A percentile compares a stretch with the other conserved stretches of the same genome.
Evolutionary conservation across 2,888 invertebrate species (phyloP).

Genomic region (Macrosiphum euphorbiae): DNA sequence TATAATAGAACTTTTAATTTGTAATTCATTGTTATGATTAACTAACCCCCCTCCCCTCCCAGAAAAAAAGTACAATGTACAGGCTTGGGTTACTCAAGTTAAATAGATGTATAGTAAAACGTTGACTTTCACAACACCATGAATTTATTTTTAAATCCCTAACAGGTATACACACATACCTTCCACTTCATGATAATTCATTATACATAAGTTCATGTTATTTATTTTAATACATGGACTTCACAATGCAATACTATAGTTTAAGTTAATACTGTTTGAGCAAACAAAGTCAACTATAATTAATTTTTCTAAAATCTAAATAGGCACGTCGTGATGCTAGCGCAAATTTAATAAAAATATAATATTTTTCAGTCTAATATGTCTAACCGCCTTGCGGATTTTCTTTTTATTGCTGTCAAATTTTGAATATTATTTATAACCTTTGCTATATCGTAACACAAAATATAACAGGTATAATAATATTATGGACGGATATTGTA

Average conservation of each 20-base stretch:
- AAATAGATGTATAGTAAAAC: not conserved
- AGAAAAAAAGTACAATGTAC: not conserved
- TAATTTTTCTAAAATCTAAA: conserved; percentile 54
- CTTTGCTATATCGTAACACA: conserved; percentile 21
- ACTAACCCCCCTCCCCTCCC: not conserved
- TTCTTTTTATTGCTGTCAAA: conserved; percentile 49
- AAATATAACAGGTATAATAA: conserved; percentile 53
- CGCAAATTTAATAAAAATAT: conserved; percentile 53
- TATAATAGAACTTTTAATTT: not conserved
- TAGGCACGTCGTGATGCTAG: conserved; percentile 53
- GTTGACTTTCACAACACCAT: not conserved
- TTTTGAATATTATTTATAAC: conserved; percentile 50
- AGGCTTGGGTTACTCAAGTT: not conserved
- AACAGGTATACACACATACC: not conserved
- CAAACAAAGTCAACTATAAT: conserved; percentile 61
- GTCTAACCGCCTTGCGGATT: conserved; percentile 45
- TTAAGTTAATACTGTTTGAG: conserved; percentile 60
- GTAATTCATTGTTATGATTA: not conserved
- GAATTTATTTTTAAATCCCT: not conserved
- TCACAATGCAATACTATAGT: not conserved
- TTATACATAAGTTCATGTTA: not conserved
- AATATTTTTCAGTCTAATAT: conserved; percentile 57
- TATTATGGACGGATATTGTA: conserved; percentile 63
- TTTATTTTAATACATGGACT: not conserved
- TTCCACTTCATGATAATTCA: not conserved